phyloP scores from a whole-genome alignment of 1,140 invertebrate genomes.

The Eriosoma lanigerum region DNA sequence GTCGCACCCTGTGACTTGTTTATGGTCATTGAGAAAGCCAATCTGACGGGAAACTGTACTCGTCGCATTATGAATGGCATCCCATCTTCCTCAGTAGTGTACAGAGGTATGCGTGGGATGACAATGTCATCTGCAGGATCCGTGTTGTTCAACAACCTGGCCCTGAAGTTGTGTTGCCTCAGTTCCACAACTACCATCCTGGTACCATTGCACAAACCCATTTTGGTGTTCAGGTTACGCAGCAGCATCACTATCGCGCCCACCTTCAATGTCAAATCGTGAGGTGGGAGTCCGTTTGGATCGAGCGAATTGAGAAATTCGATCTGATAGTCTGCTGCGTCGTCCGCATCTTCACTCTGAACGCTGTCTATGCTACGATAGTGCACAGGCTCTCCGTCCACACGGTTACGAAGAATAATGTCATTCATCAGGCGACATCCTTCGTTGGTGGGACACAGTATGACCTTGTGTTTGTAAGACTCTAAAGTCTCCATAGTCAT shows the following conservation, averaged over 20 bases:
- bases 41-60: no score
- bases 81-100: no score
- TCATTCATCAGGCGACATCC: neutral
- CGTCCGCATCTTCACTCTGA: neutral
- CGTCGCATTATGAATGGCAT: no score
- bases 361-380: neutral
- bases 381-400: neutral
- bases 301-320: conserved; percentile 57
- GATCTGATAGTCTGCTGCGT: conserved; percentile 54
- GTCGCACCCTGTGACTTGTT: no score
- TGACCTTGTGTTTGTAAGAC: no score
- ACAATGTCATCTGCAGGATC: no score
- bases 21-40: no score
- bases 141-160: neutral
- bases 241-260: conserved; percentile 58
- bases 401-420: neutral
- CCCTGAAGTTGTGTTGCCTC: neutral
- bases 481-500: neutral
- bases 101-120: no score
- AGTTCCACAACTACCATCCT: neutral
- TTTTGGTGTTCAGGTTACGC: conserved; percentile 57
- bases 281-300: conserved; percentile 54
- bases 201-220: conserved; percentile 57
- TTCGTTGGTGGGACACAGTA: neutral
- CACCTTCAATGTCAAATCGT: conserved; percentile 58